Evolutionary conservation across 1,140 invertebrate species (phyloP), one percentile per base, ranked within the genome.

Genomic region (Lordiphosa clarofinis): DNA sequence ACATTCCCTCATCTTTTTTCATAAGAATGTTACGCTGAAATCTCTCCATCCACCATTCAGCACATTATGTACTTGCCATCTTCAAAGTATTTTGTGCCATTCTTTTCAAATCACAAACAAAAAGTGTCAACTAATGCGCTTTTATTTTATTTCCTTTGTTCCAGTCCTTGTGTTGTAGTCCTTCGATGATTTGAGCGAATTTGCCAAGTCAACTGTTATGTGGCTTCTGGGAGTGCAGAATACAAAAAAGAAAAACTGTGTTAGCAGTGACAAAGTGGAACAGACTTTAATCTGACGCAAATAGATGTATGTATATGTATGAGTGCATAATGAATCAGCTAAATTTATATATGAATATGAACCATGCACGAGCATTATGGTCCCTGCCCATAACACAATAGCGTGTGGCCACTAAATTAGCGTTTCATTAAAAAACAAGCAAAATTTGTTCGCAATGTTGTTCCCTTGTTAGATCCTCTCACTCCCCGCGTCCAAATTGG

Each of bases 391-490:
- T 64, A 58, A 39, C 15, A 24, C 15, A 24, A 40, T 82, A 47
- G 78, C 78, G 78, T 82, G 78, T 60, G 73, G 52, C 55, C 55
- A 43, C 64, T 78, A 73, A 84, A 82, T 82, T 82, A 82, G 78
- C 78, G 57, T 82, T 78, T 84, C 71, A 81, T 78, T 73, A 75
- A 69, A 72, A 70, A 84, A 70, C 78, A 84, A 64, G 78, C 33
- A 9, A 82, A 82, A 82, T 82, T 82, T 82, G 78, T 82, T 82
- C 78, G 62, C 78, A 73, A 82, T 82, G 78, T 84, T 82, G 78
- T 82, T 48, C 31, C 12, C 61, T 67, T 47, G 56, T 54, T 57
- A 42, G 36, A 19, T 11, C 10, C 33, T 56, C 38, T 56, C 38
- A 63, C 6, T 8, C 15, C 24, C 15, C 6, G 1, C n/a, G 12